A percentile compares a stretch with the other conserved stretches of the same genome.
These are phyloP conservation scores for Agelas oroides DNA, from an alignment of 37 sponge, comb jelly and placozoan species.

Conservation along the genomic window DNA sequence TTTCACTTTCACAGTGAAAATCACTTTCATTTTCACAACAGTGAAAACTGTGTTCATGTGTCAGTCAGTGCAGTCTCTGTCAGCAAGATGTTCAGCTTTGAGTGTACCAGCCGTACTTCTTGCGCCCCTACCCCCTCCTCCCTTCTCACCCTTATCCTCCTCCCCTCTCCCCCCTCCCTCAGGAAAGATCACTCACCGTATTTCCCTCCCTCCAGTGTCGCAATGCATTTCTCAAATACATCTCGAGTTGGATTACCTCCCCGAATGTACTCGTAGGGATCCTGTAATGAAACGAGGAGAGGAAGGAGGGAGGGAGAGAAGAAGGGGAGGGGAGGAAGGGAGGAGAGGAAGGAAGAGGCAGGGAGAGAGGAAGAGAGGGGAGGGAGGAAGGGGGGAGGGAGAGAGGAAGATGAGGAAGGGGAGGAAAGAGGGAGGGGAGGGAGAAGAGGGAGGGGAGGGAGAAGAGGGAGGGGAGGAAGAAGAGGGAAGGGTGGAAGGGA, in stretches of 20 bases:
- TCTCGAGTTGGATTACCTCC: constrained; percentile 94
- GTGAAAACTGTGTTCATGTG: too few relatives aligned
- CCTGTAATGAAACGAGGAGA: constrained; percentile 8
- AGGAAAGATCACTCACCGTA: constrained; percentile 58
- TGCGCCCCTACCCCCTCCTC: too few relatives aligned
- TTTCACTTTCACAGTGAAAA: too few relatives aligned
- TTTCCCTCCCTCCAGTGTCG: constrained; percentile 87
- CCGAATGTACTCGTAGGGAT: constrained; percentile 87
- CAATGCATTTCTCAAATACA: constrained; percentile 84
- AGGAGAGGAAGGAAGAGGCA: background rate
- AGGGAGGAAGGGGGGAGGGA: constrained; percentile 13
- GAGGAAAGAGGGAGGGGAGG: background rate
- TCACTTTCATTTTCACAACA: too few relatives aligned
- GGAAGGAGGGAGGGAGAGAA: background rate
- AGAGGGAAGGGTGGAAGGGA: background rate
- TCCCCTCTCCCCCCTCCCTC: too few relatives aligned
- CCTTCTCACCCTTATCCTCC: too few relatives aligned
- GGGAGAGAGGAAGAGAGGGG: background rate
- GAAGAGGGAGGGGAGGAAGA: background rate
- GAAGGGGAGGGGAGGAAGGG: background rate
- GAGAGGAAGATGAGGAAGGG: too few relatives aligned
- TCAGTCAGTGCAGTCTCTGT: too few relatives aligned
- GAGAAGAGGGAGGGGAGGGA: background rate
- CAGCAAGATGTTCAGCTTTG: too few relatives aligned
- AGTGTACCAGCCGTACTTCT: too few relatives aligned